Base-by-base conservation (phyloP, 2,888 invertebrate species). In the Orgyia antiqua region DNA sequence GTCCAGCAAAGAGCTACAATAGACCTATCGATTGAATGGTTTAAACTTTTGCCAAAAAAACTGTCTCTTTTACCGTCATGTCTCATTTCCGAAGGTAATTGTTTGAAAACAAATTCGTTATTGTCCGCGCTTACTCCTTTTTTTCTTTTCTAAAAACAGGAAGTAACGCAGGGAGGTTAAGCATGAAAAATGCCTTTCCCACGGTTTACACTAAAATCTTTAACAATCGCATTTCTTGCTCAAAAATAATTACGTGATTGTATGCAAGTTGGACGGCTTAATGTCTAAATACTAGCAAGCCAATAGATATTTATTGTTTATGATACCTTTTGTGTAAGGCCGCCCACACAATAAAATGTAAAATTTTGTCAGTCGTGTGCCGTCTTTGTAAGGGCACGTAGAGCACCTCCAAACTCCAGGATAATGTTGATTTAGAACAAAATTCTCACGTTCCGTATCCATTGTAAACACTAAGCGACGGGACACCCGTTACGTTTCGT, bases 401-500 rank as follows among this genome's bases (percentile, higher is more conserved):
- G 71, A 54, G 48, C 57, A 53, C 32, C 39, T 31, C 32, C 29
- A 45, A 57, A 55, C 53, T 57, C 55, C 57, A 58, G 68, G 72
- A 71, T 71, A 68, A 65, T 68, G 69, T 68, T 66, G 57, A 60
- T 66, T 65, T 66, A 66, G 65, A 71, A 68, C 69, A 59, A 74
- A 68, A 71, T 80, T 84, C 84, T 84, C 84, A 84, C 84, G 84
- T 82, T 72, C 67, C 58, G 60, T 64, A 56, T 63, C 68, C 59
- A 74, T 78, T 76, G 78, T 82, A 76, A 77, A 80, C 63, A 74
- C 46, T 60, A 61, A 67, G 64, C 63, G 54, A 50, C 58, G 66
- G 65, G 75, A 71, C 65, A 63, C 63, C 65, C 65, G 74, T 75
- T 76, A 74, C 74, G 71, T 68, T 68, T 70, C 75, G 77, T 80